Evolutionary conservation across 1,140 invertebrate genomes (phyloP), one percentile per base, ranked within the genome.

Genomic region (Drosophila pandora): DNA sequence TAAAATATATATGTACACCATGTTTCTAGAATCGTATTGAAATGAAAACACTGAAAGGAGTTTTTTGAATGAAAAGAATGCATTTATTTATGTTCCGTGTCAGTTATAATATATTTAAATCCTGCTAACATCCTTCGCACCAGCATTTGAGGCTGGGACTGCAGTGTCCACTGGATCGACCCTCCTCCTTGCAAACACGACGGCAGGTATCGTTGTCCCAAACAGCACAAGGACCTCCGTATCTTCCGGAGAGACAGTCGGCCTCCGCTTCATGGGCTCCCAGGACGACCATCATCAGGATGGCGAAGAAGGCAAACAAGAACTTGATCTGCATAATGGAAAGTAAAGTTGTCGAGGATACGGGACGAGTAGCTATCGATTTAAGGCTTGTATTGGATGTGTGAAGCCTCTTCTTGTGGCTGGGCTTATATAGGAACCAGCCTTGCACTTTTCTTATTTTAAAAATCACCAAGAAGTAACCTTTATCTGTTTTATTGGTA

Each of bases 171-270:
- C 48, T 60, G 48, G 12, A n/a, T 2, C 58, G 32, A 25, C 58
- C 48, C 30, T 60, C 58, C 48, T 60, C 58, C 13, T 23, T 49
- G 58, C 58, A 60, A 25, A 60, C 48, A 13, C 58, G 58, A 3
- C 58, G 28, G 3, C 58, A 60, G 13, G 48, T 53, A 3, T 60
- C 58, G 22, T 54, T 39, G 10, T 60, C 48, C 58, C 58, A 60
- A 1, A 39, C 58, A 2, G 30, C 30, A 0, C 58, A 60, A 0
- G 48, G 48, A 28, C 58, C 58, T 6, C 48, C n/a, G 48, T 53
- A 60, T 3, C 48, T 60, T 5, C 58, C 48, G 7, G 58, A 60
- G 10, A 54, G 58, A 13, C 58, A 60, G 30, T 60, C 58, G 3
- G 48, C 58, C 3, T 60, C 48, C 2, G 30, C 58, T 8, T 53